phyloP scores from a whole-genome alignment of 2,113 vertebrate species.

The Athene cunicularia region DNA sequence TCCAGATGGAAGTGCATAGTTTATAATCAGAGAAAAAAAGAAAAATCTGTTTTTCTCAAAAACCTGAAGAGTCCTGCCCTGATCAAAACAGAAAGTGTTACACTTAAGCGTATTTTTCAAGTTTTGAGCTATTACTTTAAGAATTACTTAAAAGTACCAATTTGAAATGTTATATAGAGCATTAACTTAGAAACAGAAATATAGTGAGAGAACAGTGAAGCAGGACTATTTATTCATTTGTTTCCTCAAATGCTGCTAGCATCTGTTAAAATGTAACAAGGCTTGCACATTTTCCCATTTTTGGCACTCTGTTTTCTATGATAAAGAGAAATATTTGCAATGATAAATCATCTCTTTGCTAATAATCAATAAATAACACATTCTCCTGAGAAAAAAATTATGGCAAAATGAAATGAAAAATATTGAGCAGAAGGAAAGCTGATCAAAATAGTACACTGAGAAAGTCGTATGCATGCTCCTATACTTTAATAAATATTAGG shows the following conservation, averaged over 20 bases:
- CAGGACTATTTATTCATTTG: neutral
- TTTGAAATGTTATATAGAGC: neutral
- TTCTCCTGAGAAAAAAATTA: neutral
- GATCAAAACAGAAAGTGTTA: neutral
- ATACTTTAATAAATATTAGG: neutral
- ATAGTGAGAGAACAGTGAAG: neutral
- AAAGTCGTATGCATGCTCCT: neutral
- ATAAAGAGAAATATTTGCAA: constrained; percentile 32
- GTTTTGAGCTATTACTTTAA: neutral
- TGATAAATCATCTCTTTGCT: neutral
- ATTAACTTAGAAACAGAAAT: neutral
- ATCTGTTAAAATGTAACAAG: constrained; percentile 15
- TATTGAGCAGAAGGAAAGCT: neutral
- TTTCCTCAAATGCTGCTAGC: neutral
- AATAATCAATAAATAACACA: constrained; percentile 33
- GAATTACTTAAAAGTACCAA: neutral
- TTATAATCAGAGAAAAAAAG: neutral
- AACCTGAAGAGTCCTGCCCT: neutral
- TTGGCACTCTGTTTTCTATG: neutral
- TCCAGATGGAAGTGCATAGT: constrained; percentile 31
- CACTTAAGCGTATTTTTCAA: neutral
- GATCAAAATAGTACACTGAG: neutral
- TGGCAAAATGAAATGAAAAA: neutral
- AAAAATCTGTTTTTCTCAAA: neutral
- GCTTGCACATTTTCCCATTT: neutral